Percentiles rank a stretch among this genome's conserved stretches.
phyloP scores from a whole-genome alignment of 2,113 vertebrate species.

The Progne subis region DNA sequence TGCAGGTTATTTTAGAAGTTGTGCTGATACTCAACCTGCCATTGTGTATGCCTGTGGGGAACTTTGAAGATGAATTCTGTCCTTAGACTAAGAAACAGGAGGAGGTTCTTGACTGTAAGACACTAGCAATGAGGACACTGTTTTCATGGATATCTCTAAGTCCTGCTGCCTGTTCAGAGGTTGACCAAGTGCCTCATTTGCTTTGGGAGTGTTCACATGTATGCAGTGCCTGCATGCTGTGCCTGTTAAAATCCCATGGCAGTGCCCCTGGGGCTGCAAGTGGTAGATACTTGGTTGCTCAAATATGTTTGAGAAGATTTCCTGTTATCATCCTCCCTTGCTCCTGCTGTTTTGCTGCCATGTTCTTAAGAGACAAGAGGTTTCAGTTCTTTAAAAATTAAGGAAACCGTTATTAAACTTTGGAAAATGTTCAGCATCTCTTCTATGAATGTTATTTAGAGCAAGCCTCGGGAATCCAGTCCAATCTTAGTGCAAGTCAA shows the following conservation, averaged over 20 bases:
- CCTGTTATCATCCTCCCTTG: slow-evolving; percentile 16
- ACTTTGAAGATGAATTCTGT: neutral
- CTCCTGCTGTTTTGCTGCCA: neutral
- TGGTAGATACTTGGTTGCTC: slow-evolving; percentile 19
- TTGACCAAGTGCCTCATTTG: neutral
- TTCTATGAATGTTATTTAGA: neutral
- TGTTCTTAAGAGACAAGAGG: neutral
- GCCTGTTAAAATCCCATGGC: neutral
- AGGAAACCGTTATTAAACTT: neutral
- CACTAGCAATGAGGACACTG: neutral
- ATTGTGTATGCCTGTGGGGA: neutral
- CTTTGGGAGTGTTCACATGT: neutral
- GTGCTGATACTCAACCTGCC: neutral
- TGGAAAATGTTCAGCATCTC: neutral
- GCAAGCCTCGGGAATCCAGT: neutral
- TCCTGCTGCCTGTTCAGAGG: neutral
- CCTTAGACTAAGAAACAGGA: neutral
- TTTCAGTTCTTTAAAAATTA: neutral
- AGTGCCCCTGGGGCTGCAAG: neutral
- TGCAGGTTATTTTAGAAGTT: neutral
- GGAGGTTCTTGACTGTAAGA: neutral
- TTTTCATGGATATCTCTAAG: neutral
- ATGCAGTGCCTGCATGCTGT: neutral
- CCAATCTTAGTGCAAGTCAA: neutral
- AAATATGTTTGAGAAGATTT: slow-evolving; percentile 52